These are phyloP conservation scores for Phaethornis superciliosus DNA, from an alignment of 2,113 vertebrate genomes.

Conservation along the genomic window DNA sequence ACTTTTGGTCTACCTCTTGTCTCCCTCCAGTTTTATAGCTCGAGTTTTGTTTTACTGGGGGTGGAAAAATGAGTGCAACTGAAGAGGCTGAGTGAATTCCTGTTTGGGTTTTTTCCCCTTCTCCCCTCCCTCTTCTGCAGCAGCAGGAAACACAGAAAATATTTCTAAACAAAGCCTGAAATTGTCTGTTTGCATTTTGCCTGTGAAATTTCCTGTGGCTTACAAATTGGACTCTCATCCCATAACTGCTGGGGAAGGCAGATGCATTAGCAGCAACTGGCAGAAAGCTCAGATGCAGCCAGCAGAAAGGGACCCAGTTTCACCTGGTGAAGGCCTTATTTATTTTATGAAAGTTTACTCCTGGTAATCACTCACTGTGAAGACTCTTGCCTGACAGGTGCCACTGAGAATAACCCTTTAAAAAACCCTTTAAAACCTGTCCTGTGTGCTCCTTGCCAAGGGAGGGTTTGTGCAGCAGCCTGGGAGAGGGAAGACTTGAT, in stretches of 20 bases:
- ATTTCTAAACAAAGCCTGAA: slow-evolving; percentile 53
- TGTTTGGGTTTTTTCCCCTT: background rate
- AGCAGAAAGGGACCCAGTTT: background rate
- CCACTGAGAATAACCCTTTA: background rate
- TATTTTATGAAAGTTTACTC: background rate
- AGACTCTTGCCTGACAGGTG: background rate
- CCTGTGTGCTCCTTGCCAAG: rapidly evolving
- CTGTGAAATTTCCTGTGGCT: slow-evolving; percentile 40
- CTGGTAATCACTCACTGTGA: background rate
- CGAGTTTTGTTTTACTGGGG: background rate
- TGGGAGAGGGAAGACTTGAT: background rate
- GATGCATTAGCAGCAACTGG: background rate
- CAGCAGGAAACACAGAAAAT: slow-evolving; percentile 45
- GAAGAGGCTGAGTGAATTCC: slow-evolving; percentile 25
- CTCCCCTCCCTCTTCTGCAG: background rate
- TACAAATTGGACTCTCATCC: slow-evolving; percentile 32
- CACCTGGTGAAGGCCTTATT: background rate
- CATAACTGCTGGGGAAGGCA: background rate
- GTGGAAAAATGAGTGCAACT: slow-evolving; percentile 15
- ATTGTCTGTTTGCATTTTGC: slow-evolving; percentile 47
- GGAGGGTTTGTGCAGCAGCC: background rate
- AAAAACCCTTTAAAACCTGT: background rate
- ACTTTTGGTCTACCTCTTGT: background rate
- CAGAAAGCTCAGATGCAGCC: background rate
- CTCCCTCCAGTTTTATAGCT: background rate